Evolutionary conservation across 2,888 invertebrate species (phyloP).

Genomic region (Lumbricus terrestris): DNA sequence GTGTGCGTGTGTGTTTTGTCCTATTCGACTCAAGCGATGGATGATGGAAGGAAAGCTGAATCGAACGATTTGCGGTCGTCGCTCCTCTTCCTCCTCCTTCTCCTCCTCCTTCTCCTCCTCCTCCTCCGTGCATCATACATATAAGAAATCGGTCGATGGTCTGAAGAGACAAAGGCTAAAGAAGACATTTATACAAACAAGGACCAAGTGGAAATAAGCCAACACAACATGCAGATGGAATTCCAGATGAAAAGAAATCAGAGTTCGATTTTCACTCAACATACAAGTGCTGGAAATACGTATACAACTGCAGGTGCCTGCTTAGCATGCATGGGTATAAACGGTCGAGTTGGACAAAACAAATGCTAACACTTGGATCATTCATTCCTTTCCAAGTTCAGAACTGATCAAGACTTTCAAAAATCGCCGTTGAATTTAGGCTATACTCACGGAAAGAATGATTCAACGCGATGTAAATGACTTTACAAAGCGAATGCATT

Average conservation of each 20-base stretch:
- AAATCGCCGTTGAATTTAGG: too few relatives aligned
- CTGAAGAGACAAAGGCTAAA: background rate
- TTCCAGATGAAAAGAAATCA: background rate
- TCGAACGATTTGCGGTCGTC: background rate
- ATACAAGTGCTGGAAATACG: background rate
- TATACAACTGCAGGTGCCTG: background rate
- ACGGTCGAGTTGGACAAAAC: background rate
- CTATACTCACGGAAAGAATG: background rate
- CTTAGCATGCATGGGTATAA: too few relatives aligned
- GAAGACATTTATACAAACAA: too few relatives aligned
- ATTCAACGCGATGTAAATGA: background rate
- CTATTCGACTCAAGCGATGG: background rate
- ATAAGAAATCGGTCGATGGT: too few relatives aligned
- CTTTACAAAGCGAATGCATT: background rate
- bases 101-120: too few relatives aligned
- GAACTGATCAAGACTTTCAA: background rate
- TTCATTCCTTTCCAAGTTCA: background rate
- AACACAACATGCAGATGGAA: background rate
- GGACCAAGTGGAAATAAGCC: too few relatives aligned
- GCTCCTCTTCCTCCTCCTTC: too few relatives aligned
- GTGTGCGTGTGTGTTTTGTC: background rate
- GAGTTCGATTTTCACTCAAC: background rate
- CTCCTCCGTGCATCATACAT: too few relatives aligned
- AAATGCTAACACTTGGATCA: background rate
- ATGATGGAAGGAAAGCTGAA: background rate